Conservation (phyloP, 2,113 vertebrate species). For the Thryonomys swinderianus region DNA sequence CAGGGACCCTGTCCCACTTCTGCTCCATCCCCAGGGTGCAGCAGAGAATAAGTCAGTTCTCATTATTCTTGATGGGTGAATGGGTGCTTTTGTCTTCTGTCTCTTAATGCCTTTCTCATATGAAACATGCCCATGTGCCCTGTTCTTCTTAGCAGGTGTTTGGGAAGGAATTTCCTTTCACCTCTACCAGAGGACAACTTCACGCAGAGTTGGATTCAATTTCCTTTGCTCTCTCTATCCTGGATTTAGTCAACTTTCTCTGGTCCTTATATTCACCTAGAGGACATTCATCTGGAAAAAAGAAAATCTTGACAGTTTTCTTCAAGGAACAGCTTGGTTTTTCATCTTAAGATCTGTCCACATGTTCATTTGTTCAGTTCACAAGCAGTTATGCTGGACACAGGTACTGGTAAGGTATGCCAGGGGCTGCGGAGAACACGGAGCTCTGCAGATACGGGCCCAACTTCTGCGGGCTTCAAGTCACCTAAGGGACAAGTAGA, state of each 20-base stretch:
- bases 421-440: background rate
- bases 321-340: slow-evolving; percentile 7
- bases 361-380: background rate
- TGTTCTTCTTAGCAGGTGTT: background rate
- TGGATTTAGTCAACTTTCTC: background rate
- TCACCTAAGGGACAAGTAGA: background rate
- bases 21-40: background rate
- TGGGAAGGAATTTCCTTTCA: background rate
- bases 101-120: background rate
- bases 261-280: background rate
- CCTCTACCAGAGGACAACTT: slow-evolving; percentile 1
- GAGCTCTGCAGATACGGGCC: background rate
- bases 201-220: background rate
- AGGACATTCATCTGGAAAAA: background rate
- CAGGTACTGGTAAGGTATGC: background rate
- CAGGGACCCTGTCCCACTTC: background rate
- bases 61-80: background rate
- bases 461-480: background rate
- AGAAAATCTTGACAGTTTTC: background rate
- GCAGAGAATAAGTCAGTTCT: background rate
- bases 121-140: background rate
- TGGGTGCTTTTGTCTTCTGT: background rate
- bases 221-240: background rate
- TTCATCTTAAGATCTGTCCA: slow-evolving; percentile 39
- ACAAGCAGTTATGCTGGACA: background rate